These are phyloP conservation scores for Osmerus eperlanus DNA, from an alignment of 2,113 vertebrate genomes.

Conservation along the genomic window DNA sequence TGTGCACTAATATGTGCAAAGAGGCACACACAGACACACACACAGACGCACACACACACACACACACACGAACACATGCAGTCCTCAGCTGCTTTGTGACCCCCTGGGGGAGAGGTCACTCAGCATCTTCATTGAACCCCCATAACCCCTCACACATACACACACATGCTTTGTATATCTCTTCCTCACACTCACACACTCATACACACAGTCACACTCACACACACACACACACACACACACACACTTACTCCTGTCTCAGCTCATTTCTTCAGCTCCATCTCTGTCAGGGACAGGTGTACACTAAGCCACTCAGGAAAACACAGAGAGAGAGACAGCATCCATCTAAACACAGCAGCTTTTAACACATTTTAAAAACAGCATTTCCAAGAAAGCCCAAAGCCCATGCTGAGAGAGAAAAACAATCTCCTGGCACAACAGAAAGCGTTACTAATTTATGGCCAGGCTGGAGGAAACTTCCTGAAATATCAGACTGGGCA, in stretches of 20 bases:
- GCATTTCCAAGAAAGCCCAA: slow-evolving; percentile 48
- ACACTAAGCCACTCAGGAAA: slow-evolving; percentile 47
- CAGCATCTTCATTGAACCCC: slow-evolving; percentile 53
- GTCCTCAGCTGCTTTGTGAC: slow-evolving; percentile 62
- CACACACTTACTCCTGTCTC: slow-evolving; percentile 10
- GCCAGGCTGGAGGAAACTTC: slow-evolving; percentile 60
- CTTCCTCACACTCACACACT: not conserved
- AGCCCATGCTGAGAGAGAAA: slow-evolving; percentile 22
- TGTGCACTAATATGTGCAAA: too few relatives aligned
- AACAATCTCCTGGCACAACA: slow-evolving; percentile 42
- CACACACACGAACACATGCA: slow-evolving; percentile 4
- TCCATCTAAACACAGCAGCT: slow-evolving; percentile 54
- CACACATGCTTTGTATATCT: not conserved
- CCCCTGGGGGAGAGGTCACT: slow-evolving; percentile 55
- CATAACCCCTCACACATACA: slow-evolving; percentile 18
- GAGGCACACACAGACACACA: too few relatives aligned
- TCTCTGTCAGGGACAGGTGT: slow-evolving; percentile 62
- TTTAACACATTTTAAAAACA: slow-evolving; percentile 67
- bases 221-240: not conserved
- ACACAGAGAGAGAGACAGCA: slow-evolving; percentile 39
- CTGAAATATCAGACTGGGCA: slow-evolving; percentile 43
- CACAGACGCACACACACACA: too few relatives aligned
- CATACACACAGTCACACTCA: not conserved
- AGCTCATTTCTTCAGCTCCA: slow-evolving; percentile 44
- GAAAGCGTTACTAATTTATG: slow-evolving; percentile 69